These are phyloP conservation scores for Eclectus roratus DNA, from an alignment of 2,113 vertebrate genomes.

Conservation along the genomic window DNA sequence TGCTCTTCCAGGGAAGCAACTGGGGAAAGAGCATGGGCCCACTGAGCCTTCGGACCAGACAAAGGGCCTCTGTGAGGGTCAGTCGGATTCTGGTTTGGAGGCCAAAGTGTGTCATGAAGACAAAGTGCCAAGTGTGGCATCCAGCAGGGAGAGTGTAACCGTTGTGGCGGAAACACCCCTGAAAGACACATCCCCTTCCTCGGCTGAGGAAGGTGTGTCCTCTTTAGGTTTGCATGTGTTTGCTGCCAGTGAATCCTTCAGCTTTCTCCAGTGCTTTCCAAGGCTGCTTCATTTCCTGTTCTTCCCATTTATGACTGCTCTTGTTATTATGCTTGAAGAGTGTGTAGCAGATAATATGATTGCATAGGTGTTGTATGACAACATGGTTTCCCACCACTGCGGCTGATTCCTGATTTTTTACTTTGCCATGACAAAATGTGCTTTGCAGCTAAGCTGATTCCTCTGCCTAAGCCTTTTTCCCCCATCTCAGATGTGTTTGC, in stretches of 20 bases:
- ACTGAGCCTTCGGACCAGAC: conserved; percentile 78
- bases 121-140: conserved; percentile 74
- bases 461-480: conserved; percentile 70
- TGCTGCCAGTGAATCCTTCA: conserved; percentile 43
- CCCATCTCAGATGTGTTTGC: conserved; percentile 84
- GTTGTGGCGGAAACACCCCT: conserved; percentile 75
- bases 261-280: conserved; percentile 67
- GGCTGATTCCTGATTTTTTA: conserved; percentile 61
- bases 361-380: conserved; percentile 64
- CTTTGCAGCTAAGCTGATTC: conserved; percentile 80
- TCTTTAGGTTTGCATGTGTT: conserved; percentile 85
- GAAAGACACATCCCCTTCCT: conserved; percentile 68
- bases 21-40: conserved; percentile 81
- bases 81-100: conserved; percentile 73
- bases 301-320: conserved; percentile 57
- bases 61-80: conserved; percentile 78
- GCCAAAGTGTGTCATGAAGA: conserved; percentile 71
- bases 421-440: conserved; percentile 75
- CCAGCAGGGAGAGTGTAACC: conserved; percentile 78
- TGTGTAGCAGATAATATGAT: conserved; percentile 26
- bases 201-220: conserved; percentile 89
- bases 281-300: conserved; percentile 62
- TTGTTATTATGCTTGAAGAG: conserved; percentile 66
- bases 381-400: conserved; percentile 71
- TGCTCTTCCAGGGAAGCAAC: conserved; percentile 83